Conservation (phyloP, 2,797 vertebrate genomes). For the Gephyroberyx darwinii region DNA sequence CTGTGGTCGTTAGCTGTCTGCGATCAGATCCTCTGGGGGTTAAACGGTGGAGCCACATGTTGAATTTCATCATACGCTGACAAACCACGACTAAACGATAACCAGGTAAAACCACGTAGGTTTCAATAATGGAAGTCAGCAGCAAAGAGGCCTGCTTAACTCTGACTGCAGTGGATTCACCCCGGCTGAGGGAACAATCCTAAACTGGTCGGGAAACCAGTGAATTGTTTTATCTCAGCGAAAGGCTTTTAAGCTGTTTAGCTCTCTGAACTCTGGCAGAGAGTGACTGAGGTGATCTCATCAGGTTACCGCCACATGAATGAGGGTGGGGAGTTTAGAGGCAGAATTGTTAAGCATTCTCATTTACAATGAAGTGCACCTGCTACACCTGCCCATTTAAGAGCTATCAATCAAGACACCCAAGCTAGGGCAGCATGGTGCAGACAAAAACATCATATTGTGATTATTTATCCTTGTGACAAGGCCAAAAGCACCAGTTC, state of each 20-base stretch:
- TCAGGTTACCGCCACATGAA: conserved; percentile 69
- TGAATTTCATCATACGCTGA: conserved; percentile 23
- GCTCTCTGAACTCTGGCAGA: conserved; percentile 51
- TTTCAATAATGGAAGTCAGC: conserved; percentile 25
- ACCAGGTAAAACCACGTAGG: conserved; percentile 18
- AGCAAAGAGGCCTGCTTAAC: conserved; percentile 27
- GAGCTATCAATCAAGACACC: conserved; percentile 3
- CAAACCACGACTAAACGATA: conserved; percentile 14
- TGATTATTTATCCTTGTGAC: not conserved
- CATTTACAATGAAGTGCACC: conserved; percentile 62
- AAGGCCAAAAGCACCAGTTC: no score
- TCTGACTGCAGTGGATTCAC: conserved; percentile 48
- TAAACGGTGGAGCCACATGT: conserved; percentile 19
- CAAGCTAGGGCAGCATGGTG: conserved; percentile 39
- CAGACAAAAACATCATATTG: not conserved
- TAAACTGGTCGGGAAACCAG: conserved; percentile 42
- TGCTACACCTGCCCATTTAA: conserved; percentile 52
- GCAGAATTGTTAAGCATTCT: conserved; percentile 22
- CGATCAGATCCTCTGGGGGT: conserved; percentile 23
- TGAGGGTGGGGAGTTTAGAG: conserved; percentile 46
- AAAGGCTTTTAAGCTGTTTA: conserved; percentile 68
- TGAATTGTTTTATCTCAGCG: conserved; percentile 61
- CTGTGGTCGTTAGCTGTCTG: conserved; percentile 31
- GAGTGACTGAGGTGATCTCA: conserved; percentile 63
- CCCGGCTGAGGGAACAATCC: conserved; percentile 55